These are phyloP conservation scores for Pangasius mekongensis DNA, from an alignment of 2,797 vertebrate species.

Conservation along the genomic window DNA sequence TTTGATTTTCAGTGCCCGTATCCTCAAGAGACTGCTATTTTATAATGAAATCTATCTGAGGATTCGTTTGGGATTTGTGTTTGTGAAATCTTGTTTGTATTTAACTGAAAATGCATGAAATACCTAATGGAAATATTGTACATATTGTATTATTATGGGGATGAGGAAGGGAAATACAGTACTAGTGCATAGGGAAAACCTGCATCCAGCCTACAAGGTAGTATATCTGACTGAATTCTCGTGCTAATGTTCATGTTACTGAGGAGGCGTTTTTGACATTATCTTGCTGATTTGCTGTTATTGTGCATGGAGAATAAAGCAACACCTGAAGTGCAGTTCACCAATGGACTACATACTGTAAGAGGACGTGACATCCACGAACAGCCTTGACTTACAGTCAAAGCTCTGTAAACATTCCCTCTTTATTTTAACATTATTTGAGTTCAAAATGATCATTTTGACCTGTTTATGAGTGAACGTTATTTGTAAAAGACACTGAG, in stretches of 20 bases:
- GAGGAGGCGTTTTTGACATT: slow-evolving; percentile 3
- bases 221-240: slow-evolving; percentile 27
- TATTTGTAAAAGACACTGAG: neutral
- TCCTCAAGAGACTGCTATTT: slow-evolving; percentile 49
- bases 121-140: slow-evolving; percentile 49
- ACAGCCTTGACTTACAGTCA: slow-evolving; percentile 1
- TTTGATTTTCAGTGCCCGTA: slow-evolving; percentile 34
- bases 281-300: slow-evolving; percentile 34
- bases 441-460: neutral
- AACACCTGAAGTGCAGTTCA: neutral
- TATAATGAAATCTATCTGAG: slow-evolving; percentile 47
- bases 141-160: slow-evolving; percentile 40
- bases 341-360: neutral
- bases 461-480: neutral
- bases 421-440: neutral
- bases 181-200: slow-evolving; percentile 55
- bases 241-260: slow-evolving; percentile 14
- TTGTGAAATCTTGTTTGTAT: slow-evolving; percentile 54
- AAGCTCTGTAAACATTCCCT: slow-evolving; percentile 5
- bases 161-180: slow-evolving; percentile 8
- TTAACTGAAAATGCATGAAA: slow-evolving; percentile 63
- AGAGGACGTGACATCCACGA: neutral
- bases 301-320: slow-evolving; percentile 26
- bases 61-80: slow-evolving; percentile 27
- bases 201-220: slow-evolving; percentile 47